Base-by-base conservation (phyloP, 2,888 invertebrate species). In the Scaptomyza parva region DNA sequence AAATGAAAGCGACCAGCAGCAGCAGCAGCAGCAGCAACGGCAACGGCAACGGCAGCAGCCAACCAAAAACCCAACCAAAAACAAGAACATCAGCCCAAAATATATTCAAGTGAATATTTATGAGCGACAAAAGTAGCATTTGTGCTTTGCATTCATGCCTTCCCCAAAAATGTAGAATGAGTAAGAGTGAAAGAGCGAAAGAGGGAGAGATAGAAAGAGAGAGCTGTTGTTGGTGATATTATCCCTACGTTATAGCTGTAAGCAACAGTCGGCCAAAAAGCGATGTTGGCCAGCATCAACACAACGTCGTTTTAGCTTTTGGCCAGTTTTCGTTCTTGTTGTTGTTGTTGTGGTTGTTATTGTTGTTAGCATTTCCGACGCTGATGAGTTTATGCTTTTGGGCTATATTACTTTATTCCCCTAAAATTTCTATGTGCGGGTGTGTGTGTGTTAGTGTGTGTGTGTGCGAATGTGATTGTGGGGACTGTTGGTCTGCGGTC, bases 41-140 rank as follows among this genome's bases (percentile, higher is more conserved):
- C 39, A 67, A 37, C 41, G 2, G 22, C 37, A 61, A 3, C 51
- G 62, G 30, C 39, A 14, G n/a, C 55, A 62, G 22, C 44, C 41
- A 39, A 37, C 24, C 59, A 61, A 43, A 37, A 44, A 45, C 17
- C 41, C 55, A 63, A 48, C 44, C 55, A 58, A 39, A 22, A 55
- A 8, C 51, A 63, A 47, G 55, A 50, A 26, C 48, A 43, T 33
- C 50, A 30, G 43, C 48, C 51, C 76, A 12, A 61, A 69, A 87
- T 76, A 83, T 76, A 83, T 83, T 85, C 87, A 75, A 83, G 84
- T 83, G 89, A 89, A 89, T 89, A 89, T 89, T 89, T 89, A 89
- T 89, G 89, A 88, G 79, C 74, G 72, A 78, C 86, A 85, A 89
- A 87, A 88, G 89, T 80, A 80, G 76, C 81, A 78, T 78, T 89